phyloP scores from a whole-genome alignment of 2,113 vertebrate genomes.

The Stigmatopora nigra region DNA sequence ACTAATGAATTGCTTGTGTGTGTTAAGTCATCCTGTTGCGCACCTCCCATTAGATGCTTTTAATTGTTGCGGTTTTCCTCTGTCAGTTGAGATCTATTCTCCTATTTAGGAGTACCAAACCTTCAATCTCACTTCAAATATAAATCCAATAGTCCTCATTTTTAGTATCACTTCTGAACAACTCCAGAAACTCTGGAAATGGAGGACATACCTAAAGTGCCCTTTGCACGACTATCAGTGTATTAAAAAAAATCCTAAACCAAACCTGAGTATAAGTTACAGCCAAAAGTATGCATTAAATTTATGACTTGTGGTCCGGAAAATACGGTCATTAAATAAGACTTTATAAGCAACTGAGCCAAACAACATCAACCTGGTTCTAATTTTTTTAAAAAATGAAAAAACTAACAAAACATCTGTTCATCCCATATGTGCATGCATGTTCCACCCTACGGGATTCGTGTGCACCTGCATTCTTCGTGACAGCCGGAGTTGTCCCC shows the following conservation, averaged over 20 bases:
- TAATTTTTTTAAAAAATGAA: conserved; percentile 9
- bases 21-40: neutral
- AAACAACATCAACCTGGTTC: neutral
- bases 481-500: conserved; percentile 24
- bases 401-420: conserved; percentile 3
- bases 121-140: no score
- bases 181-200: no score
- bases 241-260: no score
- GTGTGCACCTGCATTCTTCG: conserved; percentile 13
- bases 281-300: no score
- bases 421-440: conserved; percentile 4
- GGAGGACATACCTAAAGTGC: no score
- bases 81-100: conserved; percentile 5
- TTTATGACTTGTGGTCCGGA: no score
- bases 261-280: no score
- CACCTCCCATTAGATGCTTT: conserved; percentile 1
- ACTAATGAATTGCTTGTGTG: conserved; percentile 7
- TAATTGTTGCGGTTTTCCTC: conserved; percentile 11
- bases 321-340: neutral
- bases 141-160: no score
- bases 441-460: neutral
- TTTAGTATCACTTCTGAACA: no score
- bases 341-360: neutral
- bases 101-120: neutral
- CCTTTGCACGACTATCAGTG: no score